Evolutionary conservation across 2,113 vertebrate species (phyloP), one percentile per base, ranked within the genome.

Genomic region (Crotalus helleri): DNA sequence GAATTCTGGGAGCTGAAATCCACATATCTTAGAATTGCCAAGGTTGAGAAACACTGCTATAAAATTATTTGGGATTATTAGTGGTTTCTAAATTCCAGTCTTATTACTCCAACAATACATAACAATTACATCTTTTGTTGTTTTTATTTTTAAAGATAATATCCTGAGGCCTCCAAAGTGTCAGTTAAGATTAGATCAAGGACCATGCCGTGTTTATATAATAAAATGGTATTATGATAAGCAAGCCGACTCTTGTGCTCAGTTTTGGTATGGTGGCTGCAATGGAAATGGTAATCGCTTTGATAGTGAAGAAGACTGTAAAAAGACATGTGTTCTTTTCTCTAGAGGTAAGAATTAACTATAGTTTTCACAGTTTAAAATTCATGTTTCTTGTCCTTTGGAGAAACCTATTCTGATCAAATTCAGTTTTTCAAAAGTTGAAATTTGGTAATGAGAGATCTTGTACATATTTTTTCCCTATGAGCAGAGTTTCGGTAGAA

Each of bases 241-340:
- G 94, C 98, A 98, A 93, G 98, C 98, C 88, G 98, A 99, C 53
- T 95, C 98, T 33, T 99, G 98, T 92, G 98, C 98, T 94, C 98
- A 98, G 97, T 99, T 99, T 97, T 99, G 98, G 98, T 98, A 98
- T 0, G 97, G 98, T 93, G 98, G 98, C 96, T 99, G 98, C 0
- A 92, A 97, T 21, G 98, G 98, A 94, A 99, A 99, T 58, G 96
- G 95, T 33, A 98, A 99, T 96, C 98, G 98, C 88, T 98, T 97
- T 94, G 96, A 98, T 86, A 98, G 95, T 64, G 98, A 99, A 94
- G 97, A 97, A 15, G 97, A 98, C 89, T 98, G 98, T 91, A 98
- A 97, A 97, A 97, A 97, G 85, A 94, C 96, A 57, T 99, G 98
- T 94, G 97, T 98, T 64, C 54, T 96, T 94, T 94, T 92, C 89